Evolutionary conservation across 1,140 invertebrate species (phyloP).

Genomic region (Ceratina australensis): DNA sequence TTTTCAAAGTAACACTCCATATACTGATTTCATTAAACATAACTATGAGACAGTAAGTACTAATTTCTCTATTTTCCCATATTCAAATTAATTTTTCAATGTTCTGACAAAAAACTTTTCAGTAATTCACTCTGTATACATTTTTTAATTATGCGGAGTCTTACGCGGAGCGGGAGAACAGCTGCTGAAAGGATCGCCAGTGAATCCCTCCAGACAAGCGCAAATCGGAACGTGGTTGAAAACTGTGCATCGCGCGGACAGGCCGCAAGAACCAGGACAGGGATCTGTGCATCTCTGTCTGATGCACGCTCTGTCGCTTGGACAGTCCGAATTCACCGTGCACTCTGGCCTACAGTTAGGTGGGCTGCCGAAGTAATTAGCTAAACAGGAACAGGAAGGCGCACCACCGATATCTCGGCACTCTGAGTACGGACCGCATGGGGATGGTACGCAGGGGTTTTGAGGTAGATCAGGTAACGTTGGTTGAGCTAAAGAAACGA

Average conservation of each 20-base stretch:
- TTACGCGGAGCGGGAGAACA: constrained; percentile 72
- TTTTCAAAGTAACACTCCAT: too few species aligned
- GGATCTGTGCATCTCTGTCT: constrained; percentile 85
- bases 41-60: too few species aligned
- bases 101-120: too few species aligned
- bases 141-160: background rate
- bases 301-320: constrained; percentile 82
- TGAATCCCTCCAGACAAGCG: constrained; percentile 89
- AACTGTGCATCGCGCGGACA: constrained; percentile 84
- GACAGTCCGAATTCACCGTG: constrained; percentile 84
- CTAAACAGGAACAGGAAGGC: constrained; percentile 83
- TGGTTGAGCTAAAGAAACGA: background rate
- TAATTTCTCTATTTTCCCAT: too few species aligned
- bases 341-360: constrained; percentile 86
- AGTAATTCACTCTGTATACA: too few species aligned
- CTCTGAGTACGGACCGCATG: constrained; percentile 79
- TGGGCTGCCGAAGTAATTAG: constrained; percentile 81
- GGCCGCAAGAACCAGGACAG: constrained; percentile 84
- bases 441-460: constrained; percentile 79
- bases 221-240: constrained; percentile 88
- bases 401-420: constrained; percentile 72
- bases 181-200: constrained; percentile 88
- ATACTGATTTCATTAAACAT: too few species aligned
- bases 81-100: too few species aligned
- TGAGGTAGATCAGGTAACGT: constrained; percentile 49